These are phyloP conservation scores for Struthio camelus DNA, from an alignment of 2,113 vertebrate genomes.

Conservation along the genomic window DNA sequence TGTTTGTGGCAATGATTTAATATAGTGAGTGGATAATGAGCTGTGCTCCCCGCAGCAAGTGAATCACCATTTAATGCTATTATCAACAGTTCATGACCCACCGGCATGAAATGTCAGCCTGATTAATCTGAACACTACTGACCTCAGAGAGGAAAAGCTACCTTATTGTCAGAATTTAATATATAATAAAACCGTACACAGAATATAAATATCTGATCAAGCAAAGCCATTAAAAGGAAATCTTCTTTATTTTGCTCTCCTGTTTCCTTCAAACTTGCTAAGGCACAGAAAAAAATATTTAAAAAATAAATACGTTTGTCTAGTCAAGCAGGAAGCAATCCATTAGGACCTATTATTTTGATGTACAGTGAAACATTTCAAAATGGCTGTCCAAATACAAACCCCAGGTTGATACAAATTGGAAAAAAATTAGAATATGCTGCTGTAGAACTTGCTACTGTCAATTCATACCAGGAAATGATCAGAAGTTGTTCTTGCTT, in stretches of 20 bases:
- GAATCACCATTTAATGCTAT: conserved; percentile 84
- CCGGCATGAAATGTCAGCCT: conserved; percentile 83
- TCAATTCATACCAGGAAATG: conserved; percentile 18
- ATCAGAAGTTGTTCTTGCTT: conserved; percentile 29
- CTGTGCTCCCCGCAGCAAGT: conserved; percentile 77
- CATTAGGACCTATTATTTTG: conserved; percentile 50
- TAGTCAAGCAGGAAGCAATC: conserved; percentile 45
- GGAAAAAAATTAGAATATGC: conserved; percentile 9
- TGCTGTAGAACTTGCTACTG: background rate
- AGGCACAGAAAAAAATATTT: background rate
- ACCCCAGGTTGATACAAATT: conserved; percentile 37
- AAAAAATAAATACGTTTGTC: background rate
- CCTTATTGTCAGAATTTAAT: conserved; percentile 62
- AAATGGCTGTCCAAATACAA: conserved; percentile 57
- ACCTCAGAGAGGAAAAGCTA: conserved; percentile 73
- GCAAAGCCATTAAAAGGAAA: conserved; percentile 39
- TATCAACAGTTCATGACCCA: conserved; percentile 86
- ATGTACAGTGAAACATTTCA: conserved; percentile 28
- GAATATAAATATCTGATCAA: conserved; percentile 48
- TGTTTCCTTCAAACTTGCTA: conserved; percentile 15
- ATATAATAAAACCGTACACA: conserved; percentile 57
- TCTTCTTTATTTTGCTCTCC: background rate
- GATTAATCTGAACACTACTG: conserved; percentile 82
- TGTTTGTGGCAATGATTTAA: conserved; percentile 80
- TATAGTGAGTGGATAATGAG: conserved; percentile 78